These are phyloP conservation scores for Heliconius hewitsoni DNA, from an alignment of 1,140 invertebrate genomes.

Conservation along the genomic window DNA sequence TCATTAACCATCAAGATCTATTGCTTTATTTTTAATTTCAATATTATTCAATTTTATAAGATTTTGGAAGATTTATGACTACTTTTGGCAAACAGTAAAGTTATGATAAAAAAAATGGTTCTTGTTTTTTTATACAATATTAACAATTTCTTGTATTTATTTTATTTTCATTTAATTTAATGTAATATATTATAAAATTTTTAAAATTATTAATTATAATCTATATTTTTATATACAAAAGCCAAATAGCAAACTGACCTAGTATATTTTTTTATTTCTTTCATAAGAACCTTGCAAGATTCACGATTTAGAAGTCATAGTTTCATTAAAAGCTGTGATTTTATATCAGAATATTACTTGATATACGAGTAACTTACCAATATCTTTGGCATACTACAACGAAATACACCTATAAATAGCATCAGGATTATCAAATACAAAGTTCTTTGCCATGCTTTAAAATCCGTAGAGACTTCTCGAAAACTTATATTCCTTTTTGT, in stretches of 20 bases:
- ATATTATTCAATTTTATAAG: constrained; percentile 18
- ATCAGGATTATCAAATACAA: too few species aligned
- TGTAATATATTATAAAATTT: neutral
- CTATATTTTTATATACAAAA: neutral
- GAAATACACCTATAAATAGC: too few species aligned
- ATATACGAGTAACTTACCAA: neutral
- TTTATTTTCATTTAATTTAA: neutral
- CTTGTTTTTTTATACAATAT: neutral
- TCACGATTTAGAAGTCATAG: neutral
- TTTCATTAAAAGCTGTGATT: neutral
- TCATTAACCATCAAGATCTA: constrained; percentile 23
- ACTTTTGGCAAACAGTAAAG: neutral
- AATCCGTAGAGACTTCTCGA: too few species aligned
- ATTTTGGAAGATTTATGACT: constrained; percentile 15
- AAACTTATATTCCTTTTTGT: too few species aligned
- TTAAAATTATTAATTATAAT: neutral
- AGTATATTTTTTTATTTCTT: constrained; percentile 13
- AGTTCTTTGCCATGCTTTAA: too few species aligned
- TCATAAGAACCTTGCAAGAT: neutral
- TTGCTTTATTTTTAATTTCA: constrained; percentile 23
- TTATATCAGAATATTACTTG: neutral
- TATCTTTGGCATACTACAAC: too few species aligned
- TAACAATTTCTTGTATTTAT: neutral
- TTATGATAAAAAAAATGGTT: neutral
- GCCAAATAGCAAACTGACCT: constrained; percentile 20